Conservation (phyloP, 2,113 vertebrate species). For the Fukomys damarensis region DNA sequence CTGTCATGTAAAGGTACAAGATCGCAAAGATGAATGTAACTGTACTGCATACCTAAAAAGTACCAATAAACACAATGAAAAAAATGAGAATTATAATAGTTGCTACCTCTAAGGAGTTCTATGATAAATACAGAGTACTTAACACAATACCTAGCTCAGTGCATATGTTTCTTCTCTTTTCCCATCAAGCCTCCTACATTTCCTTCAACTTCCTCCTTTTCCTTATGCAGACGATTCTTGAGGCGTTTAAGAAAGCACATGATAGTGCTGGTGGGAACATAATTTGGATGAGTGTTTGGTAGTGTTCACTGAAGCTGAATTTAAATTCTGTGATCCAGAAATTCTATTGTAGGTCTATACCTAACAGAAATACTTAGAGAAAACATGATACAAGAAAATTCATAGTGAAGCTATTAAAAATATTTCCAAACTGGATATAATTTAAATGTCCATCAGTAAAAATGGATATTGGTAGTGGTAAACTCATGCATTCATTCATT, state of each 20-base stretch:
- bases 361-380: constrained; percentile 8
- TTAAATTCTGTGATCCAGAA: background rate
- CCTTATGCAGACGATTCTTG: background rate
- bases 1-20: too few species aligned
- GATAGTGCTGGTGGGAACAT: background rate
- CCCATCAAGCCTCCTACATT: background rate
- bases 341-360: background rate
- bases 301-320: background rate
- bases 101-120: background rate
- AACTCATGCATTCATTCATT: background rate
- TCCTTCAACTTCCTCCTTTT: background rate
- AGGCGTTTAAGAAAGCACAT: background rate
- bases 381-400: background rate
- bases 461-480: background rate
- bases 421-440: background rate
- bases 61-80: too few species aligned
- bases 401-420: background rate
- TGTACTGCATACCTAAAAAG: too few species aligned
- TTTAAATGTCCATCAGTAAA: background rate
- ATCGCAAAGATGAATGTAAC: too few species aligned
- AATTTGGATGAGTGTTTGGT: background rate
- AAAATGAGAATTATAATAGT: background rate
- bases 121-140: background rate
- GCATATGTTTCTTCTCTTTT: background rate
- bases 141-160: background rate